These are phyloP conservation scores for Larimichthys polyactis DNA, from an alignment of 2,113 vertebrate genomes.

Conservation along the genomic window DNA sequence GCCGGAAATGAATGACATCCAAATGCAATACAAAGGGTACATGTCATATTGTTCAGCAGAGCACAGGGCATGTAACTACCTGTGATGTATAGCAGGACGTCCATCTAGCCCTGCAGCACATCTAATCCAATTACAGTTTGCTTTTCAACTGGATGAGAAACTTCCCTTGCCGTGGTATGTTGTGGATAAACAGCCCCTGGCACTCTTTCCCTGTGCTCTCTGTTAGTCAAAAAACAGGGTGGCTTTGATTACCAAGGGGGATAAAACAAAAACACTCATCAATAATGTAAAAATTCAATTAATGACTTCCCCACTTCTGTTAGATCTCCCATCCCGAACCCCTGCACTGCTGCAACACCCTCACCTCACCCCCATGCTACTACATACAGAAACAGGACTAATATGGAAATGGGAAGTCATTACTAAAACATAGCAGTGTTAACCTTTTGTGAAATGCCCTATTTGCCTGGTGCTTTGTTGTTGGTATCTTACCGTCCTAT, in stretches of 20 bases:
- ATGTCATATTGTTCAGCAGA: slow-evolving; percentile 17
- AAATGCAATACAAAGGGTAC: slow-evolving; percentile 13
- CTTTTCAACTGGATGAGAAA: slow-evolving; percentile 41
- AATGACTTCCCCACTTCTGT: slow-evolving; percentile 80
- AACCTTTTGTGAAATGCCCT: slow-evolving; percentile 74
- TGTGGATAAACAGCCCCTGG: slow-evolving; percentile 75
- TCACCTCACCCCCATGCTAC: slow-evolving; percentile 39
- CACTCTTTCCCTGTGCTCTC: slow-evolving; percentile 46
- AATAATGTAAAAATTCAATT: slow-evolving; percentile 83
- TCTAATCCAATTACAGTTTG: slow-evolving; percentile 1
- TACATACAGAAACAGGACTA: slow-evolving; percentile 69
- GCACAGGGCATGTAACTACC: slow-evolving; percentile 24
- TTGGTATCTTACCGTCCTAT: slow-evolving; percentile 41
- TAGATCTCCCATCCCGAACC: slow-evolving; percentile 74
- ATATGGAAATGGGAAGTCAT: slow-evolving; percentile 77
- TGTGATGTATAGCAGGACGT: slow-evolving; percentile 49
- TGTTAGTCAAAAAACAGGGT: slow-evolving; percentile 65
- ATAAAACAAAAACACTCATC: slow-evolving; percentile 76
- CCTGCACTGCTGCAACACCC: slow-evolving; percentile 40
- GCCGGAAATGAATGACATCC: slow-evolving; percentile 28
- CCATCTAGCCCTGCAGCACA: slow-evolving; percentile 22
- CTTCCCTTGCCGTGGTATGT: slow-evolving; percentile 53
- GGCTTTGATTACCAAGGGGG: slow-evolving; percentile 76
- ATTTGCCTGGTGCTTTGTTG: slow-evolving; percentile 70
- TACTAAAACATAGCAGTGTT: slow-evolving; percentile 74